phyloP scores from a whole-genome alignment of 2,113 vertebrate species.

The Variabilichromis moorii region DNA sequence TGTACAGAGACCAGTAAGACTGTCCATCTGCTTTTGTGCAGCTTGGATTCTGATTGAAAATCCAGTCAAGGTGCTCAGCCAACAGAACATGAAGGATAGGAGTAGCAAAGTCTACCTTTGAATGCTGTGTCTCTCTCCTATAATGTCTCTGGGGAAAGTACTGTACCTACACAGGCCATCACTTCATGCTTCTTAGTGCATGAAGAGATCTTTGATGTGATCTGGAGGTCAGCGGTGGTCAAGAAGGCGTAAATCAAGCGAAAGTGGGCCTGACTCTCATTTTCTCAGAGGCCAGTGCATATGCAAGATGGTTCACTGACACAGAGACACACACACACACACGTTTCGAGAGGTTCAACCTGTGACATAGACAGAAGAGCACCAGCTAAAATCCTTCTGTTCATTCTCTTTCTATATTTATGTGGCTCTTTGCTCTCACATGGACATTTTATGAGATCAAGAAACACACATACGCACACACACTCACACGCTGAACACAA shows the following conservation, averaged over 20 bases:
- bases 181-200: background rate
- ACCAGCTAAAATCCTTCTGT: background rate
- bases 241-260: background rate
- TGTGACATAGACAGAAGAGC: background rate
- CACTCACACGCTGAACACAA: background rate
- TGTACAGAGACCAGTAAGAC: background rate
- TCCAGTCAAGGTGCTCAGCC: background rate
- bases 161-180: background rate
- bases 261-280: background rate
- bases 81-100: background rate
- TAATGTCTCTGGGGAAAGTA: background rate
- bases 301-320: background rate
- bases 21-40: conserved; percentile 1
- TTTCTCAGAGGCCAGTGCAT: background rate
- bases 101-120: background rate
- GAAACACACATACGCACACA: background rate
- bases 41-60: background rate
- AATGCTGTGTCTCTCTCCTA: background rate
- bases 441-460: conserved; percentile 2
- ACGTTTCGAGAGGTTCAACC: background rate
- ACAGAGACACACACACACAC: background rate
- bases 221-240: background rate
- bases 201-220: background rate
- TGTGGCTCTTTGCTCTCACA: background rate
- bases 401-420: background rate